phyloP scores from a whole-genome alignment of 2,113 vertebrate species.

The Aegotheles bennettii region DNA sequence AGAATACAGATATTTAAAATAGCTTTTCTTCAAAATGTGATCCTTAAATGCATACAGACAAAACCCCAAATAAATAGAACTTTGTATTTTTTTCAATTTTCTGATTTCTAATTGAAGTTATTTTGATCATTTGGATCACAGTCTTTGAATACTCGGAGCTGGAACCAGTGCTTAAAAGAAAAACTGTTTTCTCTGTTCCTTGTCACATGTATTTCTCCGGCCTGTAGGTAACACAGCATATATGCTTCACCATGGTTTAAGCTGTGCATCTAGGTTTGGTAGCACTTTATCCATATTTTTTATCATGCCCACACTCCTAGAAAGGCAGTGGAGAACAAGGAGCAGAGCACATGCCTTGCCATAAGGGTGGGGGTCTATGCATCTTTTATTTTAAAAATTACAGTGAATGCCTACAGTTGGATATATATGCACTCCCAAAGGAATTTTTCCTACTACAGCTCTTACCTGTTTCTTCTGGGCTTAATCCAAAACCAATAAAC shows the following conservation, averaged over 20 bases:
- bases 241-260: neutral
- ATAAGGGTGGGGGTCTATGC: neutral
- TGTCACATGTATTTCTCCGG: neutral
- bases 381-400: neutral
- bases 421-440: neutral
- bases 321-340: neutral
- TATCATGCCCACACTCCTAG: neutral
- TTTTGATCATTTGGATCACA: neutral
- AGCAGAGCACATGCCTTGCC: neutral
- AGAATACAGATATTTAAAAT: neutral
- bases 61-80: neutral
- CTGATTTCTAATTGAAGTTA: neutral
- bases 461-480: constrained; percentile 23
- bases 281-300: neutral
- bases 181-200: neutral
- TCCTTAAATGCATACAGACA: neutral
- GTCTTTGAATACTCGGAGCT: neutral
- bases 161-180: neutral
- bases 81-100: neutral
- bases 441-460: neutral
- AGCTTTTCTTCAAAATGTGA: neutral
- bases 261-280: neutral
- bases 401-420: neutral
- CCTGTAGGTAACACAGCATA: neutral
- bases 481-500: constrained; percentile 37